phyloP scores from a whole-genome alignment of 2,113 vertebrate genomes.

The Bubo bubo region DNA sequence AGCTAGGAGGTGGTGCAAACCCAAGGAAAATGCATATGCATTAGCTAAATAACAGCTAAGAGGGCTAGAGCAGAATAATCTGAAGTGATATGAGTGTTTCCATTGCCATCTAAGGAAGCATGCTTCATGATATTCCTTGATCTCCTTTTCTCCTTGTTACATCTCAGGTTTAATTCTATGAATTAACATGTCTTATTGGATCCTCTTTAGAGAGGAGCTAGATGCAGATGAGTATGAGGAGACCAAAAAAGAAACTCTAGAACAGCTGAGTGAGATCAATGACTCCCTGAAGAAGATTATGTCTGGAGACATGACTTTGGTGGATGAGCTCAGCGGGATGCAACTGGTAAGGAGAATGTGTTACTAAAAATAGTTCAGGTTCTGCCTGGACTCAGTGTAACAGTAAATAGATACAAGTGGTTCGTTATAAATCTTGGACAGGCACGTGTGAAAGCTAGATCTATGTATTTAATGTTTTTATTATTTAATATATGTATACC shows the following conservation, averaged over 20 bases:
- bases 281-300: constrained; percentile 96
- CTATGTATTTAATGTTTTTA: neutral
- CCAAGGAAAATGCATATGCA: rapidly evolving
- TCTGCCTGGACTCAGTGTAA: neutral
- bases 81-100: neutral
- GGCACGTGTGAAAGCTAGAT: neutral
- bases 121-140: neutral
- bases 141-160: neutral
- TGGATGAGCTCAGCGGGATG: constrained; percentile 96
- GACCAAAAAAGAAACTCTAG: constrained; percentile 95
- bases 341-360: constrained; percentile 86
- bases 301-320: constrained; percentile 96
- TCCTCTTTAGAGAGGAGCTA: constrained; percentile 85
- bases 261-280: constrained; percentile 94
- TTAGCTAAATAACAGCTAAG: neutral
- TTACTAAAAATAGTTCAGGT: neutral
- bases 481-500: neutral
- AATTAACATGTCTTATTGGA: neutral
- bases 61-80: neutral
- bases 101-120: neutral
- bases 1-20: neutral
- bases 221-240: constrained; percentile 97
- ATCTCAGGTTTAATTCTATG: neutral
- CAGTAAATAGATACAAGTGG: neutral
- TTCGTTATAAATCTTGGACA: neutral